Evolutionary conservation across 2,113 vertebrate species (phyloP), one percentile per base, ranked within the genome.

Genomic region (Nematolebias whitei): DNA sequence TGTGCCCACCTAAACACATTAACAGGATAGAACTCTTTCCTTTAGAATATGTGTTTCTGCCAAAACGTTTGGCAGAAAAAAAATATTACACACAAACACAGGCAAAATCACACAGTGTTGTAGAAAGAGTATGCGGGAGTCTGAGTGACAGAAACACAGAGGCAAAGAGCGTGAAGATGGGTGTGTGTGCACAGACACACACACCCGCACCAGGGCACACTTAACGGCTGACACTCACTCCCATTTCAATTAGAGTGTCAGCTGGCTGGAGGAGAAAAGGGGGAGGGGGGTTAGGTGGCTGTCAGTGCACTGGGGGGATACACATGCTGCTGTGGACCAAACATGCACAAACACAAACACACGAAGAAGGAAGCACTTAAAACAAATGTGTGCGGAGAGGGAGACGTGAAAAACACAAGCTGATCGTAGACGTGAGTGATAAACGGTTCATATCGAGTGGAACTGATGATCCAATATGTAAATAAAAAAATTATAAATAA

Each of bases 211-310:
- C 45, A 32, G 47, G 52, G 71, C 82, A 68, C 86, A 78, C 80
- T 85, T 82, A 88, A 79, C 72, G 76, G 81, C 85, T 88, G 86
- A 89, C 87, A 87, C 87, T 89, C 86, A 79, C 86, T 90, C 89
- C 86, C 87, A 86, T 90, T 90, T 90, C 89, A 90, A 90, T 90
- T 90, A 88, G 87, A 90, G 85, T 63, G 85, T 80, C 87, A 86
- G 83, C 89, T 89, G 82, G 83, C 90, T 91, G 80, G 74, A 87
- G 85, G 80, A 85, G 81, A 81, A 78, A 67, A 71, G 44, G 18
- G 3, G 18, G 8, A 11, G 39, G 23, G 15, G 59, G 50, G 20
- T 55, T 53, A 51, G 72, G 85, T 68, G 82, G 61, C 69, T 84
- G 82, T 85, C 75, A 79, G 54, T 74, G 83, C 84, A 83, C 83